Evolutionary conservation across 2,113 vertebrate species (phyloP).

Genomic region (Nothoprocta perdicaria): DNA sequence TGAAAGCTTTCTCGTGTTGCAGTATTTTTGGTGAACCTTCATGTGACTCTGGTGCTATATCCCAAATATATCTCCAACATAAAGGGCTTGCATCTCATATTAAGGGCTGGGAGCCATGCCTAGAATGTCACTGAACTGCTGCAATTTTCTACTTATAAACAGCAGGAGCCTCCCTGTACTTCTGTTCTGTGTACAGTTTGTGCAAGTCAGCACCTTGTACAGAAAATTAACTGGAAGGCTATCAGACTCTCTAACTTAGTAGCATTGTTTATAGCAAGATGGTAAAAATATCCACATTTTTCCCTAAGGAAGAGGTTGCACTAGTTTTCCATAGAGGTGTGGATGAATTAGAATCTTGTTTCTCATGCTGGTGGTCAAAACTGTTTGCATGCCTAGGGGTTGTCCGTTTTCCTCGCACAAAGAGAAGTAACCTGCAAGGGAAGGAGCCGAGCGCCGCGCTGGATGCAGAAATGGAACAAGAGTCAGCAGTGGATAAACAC

Average conservation of each 20-base stretch:
- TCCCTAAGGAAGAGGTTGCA: neutral
- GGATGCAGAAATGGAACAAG: slow-evolving; percentile 77
- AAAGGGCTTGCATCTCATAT: neutral
- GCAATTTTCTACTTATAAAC: neutral
- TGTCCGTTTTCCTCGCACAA: slow-evolving; percentile 74
- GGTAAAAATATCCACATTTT: neutral
- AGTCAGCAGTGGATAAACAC: slow-evolving; percentile 76
- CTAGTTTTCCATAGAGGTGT: neutral
- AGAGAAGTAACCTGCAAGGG: slow-evolving; percentile 36
- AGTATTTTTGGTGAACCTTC: neutral
- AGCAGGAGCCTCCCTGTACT: neutral
- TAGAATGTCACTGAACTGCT: neutral
- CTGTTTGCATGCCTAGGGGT: slow-evolving; percentile 68
- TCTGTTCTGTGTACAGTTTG: neutral
- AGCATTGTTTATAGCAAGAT: neutral
- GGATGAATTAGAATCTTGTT: neutral
- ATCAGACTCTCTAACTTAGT: neutral
- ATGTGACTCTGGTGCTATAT: neutral
- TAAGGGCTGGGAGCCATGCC: neutral
- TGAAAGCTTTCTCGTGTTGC: neutral
- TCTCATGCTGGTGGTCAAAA: neutral
- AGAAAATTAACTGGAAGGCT: neutral
- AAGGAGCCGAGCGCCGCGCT: slow-evolving; percentile 28
- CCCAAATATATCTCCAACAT: neutral
- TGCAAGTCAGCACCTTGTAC: neutral